Conservation (phyloP, 2,888 invertebrate genomes). For the Protonemura montana region DNA sequence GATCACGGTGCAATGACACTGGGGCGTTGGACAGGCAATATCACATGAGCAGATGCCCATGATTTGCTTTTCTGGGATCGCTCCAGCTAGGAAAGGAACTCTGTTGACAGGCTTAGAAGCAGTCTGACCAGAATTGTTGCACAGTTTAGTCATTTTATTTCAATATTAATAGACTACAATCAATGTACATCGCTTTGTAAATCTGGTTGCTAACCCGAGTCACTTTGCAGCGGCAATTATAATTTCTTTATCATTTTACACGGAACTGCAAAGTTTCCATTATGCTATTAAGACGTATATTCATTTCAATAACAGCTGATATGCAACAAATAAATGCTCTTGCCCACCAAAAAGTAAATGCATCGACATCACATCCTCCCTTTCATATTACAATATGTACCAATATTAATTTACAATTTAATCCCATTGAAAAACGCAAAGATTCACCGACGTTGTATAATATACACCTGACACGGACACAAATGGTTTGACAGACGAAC, state of each 20-base stretch:
- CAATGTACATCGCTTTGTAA: constrained; percentile 12
- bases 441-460: neutral
- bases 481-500: neutral
- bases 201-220: neutral
- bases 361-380: neutral
- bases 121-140: too few species aligned
- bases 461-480: neutral
- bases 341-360: neutral
- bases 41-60: too few species aligned
- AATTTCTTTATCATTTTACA: neutral
- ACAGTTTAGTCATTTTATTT: constrained; percentile 5
- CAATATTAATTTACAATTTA: neutral
- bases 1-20: too few species aligned
- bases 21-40: too few species aligned
- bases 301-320: neutral
- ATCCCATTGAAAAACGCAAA: neutral
- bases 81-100: too few species aligned
- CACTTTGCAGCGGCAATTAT: neutral
- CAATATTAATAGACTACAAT: constrained; percentile 7
- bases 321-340: constrained; percentile 12
- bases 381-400: neutral
- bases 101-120: too few species aligned
- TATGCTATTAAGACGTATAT: neutral
- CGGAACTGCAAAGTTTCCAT: neutral
- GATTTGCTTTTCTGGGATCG: too few species aligned